Base-by-base conservation (phyloP, 2,797 vertebrate species). In the Myotis pilosus region DNA sequence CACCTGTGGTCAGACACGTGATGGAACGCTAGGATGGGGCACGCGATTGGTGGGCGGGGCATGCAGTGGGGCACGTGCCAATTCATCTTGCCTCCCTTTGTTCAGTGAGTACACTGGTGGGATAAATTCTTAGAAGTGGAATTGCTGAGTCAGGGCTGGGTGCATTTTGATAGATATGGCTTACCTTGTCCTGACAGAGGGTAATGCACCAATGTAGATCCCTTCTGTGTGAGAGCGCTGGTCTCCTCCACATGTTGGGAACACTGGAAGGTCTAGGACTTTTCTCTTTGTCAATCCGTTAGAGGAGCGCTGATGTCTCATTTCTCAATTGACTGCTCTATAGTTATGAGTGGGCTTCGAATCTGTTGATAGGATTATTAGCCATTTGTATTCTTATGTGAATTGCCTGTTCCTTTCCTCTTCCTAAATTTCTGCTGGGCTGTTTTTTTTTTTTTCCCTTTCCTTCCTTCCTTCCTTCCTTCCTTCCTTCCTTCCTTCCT, bases 351-450 rank as follows among this genome's bases (percentile, higher is more conserved):
- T 51, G 23, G 33, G 9, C n/a, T 47, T 38, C 22, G 47, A 87
- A 41, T 55, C 47, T 33, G 12, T 23, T 51, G 6, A 10, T n/a
- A n/a, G 20, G 11, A 17, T n/a, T 64, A 30, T 55, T 71, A 28
- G 22, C 60, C 53, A 28, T 47, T 79, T 60, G 15, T 33, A 28
- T 64, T 87, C 83, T 84, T 44, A 66, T 15, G 51, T 41, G 25
- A 86, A 22, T 55, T 92, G 33, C 64, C 78, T 84, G 6, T 76
- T 87, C 30, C 71, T 87, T 76, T 68, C 87, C 60, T 83, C 28
- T 62, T 33, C 36, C 38, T 64, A 33, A 11, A 23, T 55, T 94
- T 89, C 69, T 13, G 12, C 38, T 80, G 86, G 25, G 7, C 49
- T 74, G 1, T 33, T n/a, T n/a, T 8, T 19, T 49, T 13, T 2